These are phyloP conservation scores for Lacerta viridis DNA, from an alignment of 2,797 vertebrate genomes.

Conservation along the genomic window DNA sequence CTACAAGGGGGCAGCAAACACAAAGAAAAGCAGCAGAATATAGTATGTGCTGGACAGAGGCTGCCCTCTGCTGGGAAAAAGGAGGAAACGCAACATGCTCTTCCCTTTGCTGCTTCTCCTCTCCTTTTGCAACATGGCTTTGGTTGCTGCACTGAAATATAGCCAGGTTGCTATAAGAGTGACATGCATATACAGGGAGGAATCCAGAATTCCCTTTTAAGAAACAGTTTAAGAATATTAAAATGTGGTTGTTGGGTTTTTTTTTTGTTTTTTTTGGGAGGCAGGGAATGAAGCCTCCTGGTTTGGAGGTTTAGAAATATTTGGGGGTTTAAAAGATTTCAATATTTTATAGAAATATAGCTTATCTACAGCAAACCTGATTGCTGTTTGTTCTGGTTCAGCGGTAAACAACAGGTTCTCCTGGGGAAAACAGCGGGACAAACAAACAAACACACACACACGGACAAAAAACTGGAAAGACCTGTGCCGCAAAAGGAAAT, in stretches of 20 bases:
- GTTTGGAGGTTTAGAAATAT: not conserved
- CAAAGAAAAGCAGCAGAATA: not conserved
- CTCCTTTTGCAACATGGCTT: not conserved
- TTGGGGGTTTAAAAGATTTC: too few relatives aligned
- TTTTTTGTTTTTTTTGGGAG: too few relatives aligned
- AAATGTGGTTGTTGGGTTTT: too few relatives aligned
- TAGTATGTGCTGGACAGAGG: not conserved
- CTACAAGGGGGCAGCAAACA: not conserved
- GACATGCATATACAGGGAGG: not conserved
- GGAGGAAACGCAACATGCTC: not conserved
- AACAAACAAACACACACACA: too few relatives aligned
- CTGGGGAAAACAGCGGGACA: too few relatives aligned
- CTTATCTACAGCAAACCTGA: not conserved
- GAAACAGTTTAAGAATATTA: not conserved
- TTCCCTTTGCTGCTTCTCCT: not conserved
- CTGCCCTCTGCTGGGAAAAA: slow-evolving; percentile 32
- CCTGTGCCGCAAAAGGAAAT: too few relatives aligned
- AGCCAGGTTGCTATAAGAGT: not conserved
- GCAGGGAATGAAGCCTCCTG: not conserved
- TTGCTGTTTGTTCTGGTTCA: too few relatives aligned
- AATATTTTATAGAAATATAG: not conserved
- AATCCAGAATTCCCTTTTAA: too few relatives aligned
- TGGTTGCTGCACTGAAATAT: not conserved
- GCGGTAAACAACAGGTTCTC: too few relatives aligned
- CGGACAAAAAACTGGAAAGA: too few relatives aligned